Evolutionary conservation across 2,888 invertebrate genomes (phyloP), one percentile per base, ranked within the genome.

Genomic region (Palloptera scutellata): DNA sequence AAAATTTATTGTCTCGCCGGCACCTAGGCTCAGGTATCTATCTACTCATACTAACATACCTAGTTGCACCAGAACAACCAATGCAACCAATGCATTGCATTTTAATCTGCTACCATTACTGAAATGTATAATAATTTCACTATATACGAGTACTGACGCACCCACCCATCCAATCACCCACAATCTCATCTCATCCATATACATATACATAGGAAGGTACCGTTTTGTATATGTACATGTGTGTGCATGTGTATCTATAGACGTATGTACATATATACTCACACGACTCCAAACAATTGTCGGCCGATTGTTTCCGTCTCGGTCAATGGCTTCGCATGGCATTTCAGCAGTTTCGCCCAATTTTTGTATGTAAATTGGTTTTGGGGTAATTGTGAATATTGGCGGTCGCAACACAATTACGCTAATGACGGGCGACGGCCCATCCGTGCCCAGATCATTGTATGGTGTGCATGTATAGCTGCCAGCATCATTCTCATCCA

Each of bases 381-480:
- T 91, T 19, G 97, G 96, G 17, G 91, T 91, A 63, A 91, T 86
- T 12, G 89, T 89, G 83, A 97, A 94, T 76, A 91, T 88, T 20
- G 96, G 96, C 48, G 96, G 94, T 72, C 93, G 90, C 87, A 91
- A 91, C 73, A 94, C 94, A 78, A 92, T 89, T 79, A 94, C 94
- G 78, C 91, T 91, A 85, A 97, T 95, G 60, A 91, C 88, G 43
- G 92, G 89, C 64, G 96, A 96, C 30, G 94, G 89, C 10, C 95
- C 94, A 75, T 91, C 92, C 41, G 93, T 91, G 61, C 96, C 97
- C 79, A 96, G 88, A 73, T 91, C 90, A 84, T 96, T 97, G 86
- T 92, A 94, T 57, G 97, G 96, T 30, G 95, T 95, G 85, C 97
- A 97, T 70, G 93, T 91, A 86, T 97, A 97, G 78, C 90, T 88